These are phyloP conservation scores for Varroa destructor DNA, from an alignment of 1,140 invertebrate species.

Conservation along the genomic window DNA sequence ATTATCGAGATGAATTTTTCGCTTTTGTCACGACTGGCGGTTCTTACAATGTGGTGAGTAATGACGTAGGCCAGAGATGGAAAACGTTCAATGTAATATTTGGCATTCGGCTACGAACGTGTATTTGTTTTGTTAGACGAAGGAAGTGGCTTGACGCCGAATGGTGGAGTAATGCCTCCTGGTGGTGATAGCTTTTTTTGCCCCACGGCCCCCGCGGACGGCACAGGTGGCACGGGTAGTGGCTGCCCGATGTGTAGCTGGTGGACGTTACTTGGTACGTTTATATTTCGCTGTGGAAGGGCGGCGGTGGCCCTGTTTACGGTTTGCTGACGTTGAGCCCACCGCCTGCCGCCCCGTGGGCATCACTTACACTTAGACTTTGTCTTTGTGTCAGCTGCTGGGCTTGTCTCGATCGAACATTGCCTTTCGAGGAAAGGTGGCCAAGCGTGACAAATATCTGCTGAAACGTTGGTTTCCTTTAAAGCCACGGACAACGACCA, in stretches of 20 bases:
- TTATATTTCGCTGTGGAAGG: conserved; percentile 21
- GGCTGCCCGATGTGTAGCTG: background rate
- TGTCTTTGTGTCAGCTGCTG: conserved; percentile 18
- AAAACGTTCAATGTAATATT: too few relatives aligned
- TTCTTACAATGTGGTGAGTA: too few relatives aligned
- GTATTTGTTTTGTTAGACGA: conserved; percentile 8
- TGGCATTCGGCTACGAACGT: background rate
- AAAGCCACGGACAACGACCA: too few relatives aligned
- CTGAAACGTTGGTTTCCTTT: too few relatives aligned
- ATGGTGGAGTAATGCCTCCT: too few relatives aligned
- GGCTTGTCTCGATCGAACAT: conserved; percentile 6
- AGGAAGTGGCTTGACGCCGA: background rate
- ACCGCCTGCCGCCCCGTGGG: background rate
- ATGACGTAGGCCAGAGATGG: too few relatives aligned
- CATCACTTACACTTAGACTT: background rate
- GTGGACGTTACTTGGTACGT: conserved; percentile 10
- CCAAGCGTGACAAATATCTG: background rate
- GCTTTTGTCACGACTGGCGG: too few relatives aligned
- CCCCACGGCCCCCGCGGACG: too few relatives aligned
- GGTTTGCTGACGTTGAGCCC: conserved; percentile 6
- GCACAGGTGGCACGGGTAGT: background rate
- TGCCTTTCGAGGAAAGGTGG: background rate
- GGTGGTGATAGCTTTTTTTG: conserved; percentile 7
- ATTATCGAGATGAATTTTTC: too few relatives aligned
- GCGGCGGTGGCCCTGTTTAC: conserved; percentile 1